Evolutionary conservation across 2,888 invertebrate species (phyloP), one percentile per base, ranked within the genome.

Genomic region (Microctonus hyperodae): DNA sequence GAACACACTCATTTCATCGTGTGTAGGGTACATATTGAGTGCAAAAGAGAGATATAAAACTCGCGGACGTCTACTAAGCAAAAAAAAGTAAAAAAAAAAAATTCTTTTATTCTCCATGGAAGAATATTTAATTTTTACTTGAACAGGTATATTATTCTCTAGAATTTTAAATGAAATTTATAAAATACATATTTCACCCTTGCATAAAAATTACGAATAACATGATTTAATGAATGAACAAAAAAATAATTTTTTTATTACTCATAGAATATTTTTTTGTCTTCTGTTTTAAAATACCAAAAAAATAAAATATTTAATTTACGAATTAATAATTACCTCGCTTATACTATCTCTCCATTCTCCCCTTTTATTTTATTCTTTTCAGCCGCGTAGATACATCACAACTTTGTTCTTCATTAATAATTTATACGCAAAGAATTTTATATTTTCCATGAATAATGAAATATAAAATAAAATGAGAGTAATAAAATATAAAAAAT

Each of bases 401-500:
- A 28, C 28, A 28, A 28, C 3, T 7, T 28, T 28, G 7, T 7
- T 28, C 28, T 28, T 28, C 28, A 33, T 33, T 56, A 64, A 33
- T 48, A 60, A 60, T 56, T 31, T 33, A 56, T 33, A 56, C 56
- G 33, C 56, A 16, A 35, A 56, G 56, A 20, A 56, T 33, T 56
- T 33, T 33, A 31, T 33, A 33, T 33, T 56, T 56, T 56, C 56
- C 56, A 20, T 31, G 33, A 56, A 56, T 16, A 16, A 35, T 20
- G 31, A 56, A 56, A 31, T 33, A 56, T 33, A 28, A 28, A 13
- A 25, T 20, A 23, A 50, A 9, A 22, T 28, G 7, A 28, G 7
- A 28, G 16, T 3, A 20, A 44, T 5, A n/a, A 23, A 11, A 44
- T 16, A 56, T n/a, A 31, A 11, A 40, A 25, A 37, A 9, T 22